A percentile compares a stretch with the other conserved stretches of the same genome.
Conservation (phyloP, 1,140 invertebrate genomes). For the Telenomus remus region DNA sequence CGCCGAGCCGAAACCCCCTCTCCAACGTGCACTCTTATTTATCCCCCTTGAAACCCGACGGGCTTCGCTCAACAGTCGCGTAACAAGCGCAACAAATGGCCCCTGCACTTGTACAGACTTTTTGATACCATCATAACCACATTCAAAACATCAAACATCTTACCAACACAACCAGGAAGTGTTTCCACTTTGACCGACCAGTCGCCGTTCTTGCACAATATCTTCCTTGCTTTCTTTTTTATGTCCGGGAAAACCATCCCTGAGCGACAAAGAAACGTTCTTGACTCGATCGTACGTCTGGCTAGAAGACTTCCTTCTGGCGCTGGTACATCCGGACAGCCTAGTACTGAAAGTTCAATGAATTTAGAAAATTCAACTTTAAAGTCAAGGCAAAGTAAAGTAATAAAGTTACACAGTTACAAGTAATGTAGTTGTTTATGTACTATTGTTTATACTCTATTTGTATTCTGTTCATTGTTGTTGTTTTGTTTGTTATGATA, state of each 20-base stretch:
- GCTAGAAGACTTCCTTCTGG: conserved; percentile 69
- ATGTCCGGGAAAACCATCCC: conserved; percentile 70
- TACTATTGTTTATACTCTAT: too few relatives aligned
- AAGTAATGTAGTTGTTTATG: too few relatives aligned
- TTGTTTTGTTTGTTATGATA: too few relatives aligned
- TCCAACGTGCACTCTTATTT: neutral
- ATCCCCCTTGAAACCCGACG: conserved; percentile 31
- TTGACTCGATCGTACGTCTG: conserved; percentile 65
- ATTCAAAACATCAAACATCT: conserved; percentile 26
- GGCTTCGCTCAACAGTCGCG: conserved; percentile 20
- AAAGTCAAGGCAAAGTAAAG: too few relatives aligned
- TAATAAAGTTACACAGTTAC: too few relatives aligned
- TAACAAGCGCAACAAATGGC: conserved; percentile 10
- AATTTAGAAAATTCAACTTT: too few relatives aligned
- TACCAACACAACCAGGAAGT: conserved; percentile 67
- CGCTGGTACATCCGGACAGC: conserved; percentile 64
- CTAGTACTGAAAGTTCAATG: conserved; percentile 61
- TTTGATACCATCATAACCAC: too few relatives aligned
- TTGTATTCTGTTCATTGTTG: too few relatives aligned
- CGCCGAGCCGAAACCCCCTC: conserved; percentile 17
- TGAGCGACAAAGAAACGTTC: conserved; percentile 66
- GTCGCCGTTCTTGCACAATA: conserved; percentile 66
- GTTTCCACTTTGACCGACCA: conserved; percentile 68
- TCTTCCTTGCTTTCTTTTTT: conserved; percentile 61
- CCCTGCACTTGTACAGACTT: too few relatives aligned